Evolutionary conservation across 2,888 invertebrate species (phyloP).

Genomic region (Ochropacha duplaris): DNA sequence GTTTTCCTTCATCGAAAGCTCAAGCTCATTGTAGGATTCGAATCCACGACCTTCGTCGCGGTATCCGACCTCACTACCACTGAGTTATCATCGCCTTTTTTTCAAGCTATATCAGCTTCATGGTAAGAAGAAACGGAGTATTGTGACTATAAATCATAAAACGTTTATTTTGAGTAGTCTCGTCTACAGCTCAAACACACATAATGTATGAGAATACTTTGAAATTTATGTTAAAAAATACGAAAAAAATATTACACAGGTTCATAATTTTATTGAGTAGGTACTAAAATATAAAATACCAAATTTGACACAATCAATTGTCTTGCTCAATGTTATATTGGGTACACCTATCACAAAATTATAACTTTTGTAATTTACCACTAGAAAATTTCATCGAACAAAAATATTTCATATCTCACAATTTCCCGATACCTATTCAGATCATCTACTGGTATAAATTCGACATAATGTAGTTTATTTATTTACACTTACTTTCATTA

Average conservation of each 20-base stretch:
- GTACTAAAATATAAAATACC: conserved; percentile 60
- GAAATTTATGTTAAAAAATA: not conserved
- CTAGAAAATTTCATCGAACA: conserved; percentile 42
- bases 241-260: conserved; percentile 23
- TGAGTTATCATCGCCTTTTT: no score
- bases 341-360: conserved; percentile 17
- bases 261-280: conserved; percentile 63
- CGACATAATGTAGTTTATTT: conserved; percentile 42
- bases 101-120: no score
- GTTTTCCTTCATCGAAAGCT: no score
- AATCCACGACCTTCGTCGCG: no score
- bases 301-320: conserved; percentile 55
- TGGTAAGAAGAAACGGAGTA: no score
- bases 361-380: conserved; percentile 16
- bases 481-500: conserved; percentile 45
- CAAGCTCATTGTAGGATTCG: no score
- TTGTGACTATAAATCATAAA: no score
- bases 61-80: no score
- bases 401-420: conserved; percentile 41
- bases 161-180: no score
- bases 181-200: no score
- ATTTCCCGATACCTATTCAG: conserved; percentile 34
- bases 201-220: no score
- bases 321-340: conserved; percentile 25
- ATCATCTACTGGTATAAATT: conserved; percentile 41